Percentiles rank a stretch among this genome's conserved stretches.
Evolutionary conservation across 1,140 invertebrate species (phyloP).

Genomic region (Sesamia nonagrioides): DNA sequence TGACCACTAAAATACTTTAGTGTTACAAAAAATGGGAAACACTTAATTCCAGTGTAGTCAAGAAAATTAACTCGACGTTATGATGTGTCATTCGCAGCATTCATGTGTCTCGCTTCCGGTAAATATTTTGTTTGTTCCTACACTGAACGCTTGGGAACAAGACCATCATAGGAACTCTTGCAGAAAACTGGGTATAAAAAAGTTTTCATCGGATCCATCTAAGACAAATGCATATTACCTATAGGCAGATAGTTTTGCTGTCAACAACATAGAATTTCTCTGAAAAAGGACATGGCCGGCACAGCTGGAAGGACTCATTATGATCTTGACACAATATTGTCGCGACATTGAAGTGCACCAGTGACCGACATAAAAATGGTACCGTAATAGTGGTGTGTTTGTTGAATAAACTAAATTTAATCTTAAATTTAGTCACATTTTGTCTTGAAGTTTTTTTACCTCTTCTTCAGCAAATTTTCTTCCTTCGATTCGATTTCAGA

Average conservation of each 20-base stretch:
- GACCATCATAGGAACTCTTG: not conserved
- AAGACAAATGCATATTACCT: not conserved
- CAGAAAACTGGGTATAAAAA: not conserved
- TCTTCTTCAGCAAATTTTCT: too few species aligned
- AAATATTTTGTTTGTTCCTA: not conserved
- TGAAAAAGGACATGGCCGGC: not conserved
- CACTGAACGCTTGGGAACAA: not conserved
- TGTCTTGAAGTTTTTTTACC: not conserved
- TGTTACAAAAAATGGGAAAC: conserved; percentile 8
- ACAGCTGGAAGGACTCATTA: not conserved
- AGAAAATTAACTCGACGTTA: conserved; percentile 9
- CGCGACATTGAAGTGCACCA: not conserved
- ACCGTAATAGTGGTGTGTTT: not conserved
- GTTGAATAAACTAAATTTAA: not conserved
- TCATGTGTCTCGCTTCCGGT: not conserved
- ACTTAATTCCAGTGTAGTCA: conserved; percentile 12
- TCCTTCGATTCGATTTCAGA: too few species aligned
- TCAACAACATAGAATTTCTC: conserved; percentile 1
- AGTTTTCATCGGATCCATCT: not conserved
- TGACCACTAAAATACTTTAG: not conserved
- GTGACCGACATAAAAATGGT: not conserved
- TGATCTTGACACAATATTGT: not conserved
- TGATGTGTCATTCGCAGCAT: conserved; percentile 9
- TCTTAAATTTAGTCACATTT: not conserved
- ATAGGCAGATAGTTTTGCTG: not conserved